These are phyloP conservation scores for Proteles cristata DNA, from an alignment of 2,113 vertebrate species.

Conservation along the genomic window DNA sequence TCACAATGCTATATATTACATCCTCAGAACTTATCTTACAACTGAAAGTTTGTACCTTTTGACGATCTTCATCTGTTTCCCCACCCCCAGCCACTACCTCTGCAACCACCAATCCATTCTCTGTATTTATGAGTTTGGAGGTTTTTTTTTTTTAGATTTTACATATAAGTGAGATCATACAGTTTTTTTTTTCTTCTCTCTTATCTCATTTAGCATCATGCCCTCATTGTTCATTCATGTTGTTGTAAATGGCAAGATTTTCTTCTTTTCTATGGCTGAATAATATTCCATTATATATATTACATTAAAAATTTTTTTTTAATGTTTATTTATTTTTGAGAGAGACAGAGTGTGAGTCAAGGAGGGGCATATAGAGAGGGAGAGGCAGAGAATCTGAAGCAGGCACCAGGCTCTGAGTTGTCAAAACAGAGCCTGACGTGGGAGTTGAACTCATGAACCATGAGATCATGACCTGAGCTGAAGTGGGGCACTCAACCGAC, in stretches of 20 bases:
- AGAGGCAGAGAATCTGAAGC: no score
- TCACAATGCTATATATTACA: neutral
- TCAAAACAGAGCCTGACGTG: no score
- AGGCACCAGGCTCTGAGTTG: no score
- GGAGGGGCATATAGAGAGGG: no score
- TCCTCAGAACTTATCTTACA: neutral
- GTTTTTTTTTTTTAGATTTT: neutral
- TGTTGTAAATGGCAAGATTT: neutral
- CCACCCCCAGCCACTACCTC: no score
- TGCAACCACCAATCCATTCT: neutral
- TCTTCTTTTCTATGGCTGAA: neutral
- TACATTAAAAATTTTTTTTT: neutral
- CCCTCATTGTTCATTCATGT: neutral
- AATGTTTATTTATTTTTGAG: no score
- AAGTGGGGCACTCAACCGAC: no score
- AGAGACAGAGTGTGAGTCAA: no score
- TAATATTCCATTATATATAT: neutral
- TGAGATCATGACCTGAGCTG: no score
- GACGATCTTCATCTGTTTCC: neutral
- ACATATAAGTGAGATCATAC: neutral
- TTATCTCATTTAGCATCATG: neutral
- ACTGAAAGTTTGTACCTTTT: neutral
- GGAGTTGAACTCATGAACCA: no score
- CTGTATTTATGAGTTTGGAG: neutral
- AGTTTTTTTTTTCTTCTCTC: neutral